phyloP scores from a whole-genome alignment of 2,888 invertebrate species.

The Acleris literana region DNA sequence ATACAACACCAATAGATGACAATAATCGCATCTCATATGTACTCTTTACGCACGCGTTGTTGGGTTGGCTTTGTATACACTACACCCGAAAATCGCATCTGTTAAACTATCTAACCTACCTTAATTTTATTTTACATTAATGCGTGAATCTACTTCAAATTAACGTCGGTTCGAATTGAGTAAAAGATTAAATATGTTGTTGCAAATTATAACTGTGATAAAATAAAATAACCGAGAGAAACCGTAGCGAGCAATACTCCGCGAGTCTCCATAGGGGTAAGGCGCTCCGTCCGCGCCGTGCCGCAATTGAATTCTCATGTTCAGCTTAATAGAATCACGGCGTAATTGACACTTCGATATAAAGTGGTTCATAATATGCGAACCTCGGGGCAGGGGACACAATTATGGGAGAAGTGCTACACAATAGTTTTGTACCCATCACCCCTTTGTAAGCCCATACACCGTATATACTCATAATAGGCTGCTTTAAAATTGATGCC shows the following conservation, averaged over 20 bases:
- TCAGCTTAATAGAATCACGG: constrained; percentile 35
- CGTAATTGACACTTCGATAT: constrained; percentile 36
- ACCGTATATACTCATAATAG: constrained; percentile 11
- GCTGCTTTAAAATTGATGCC: constrained; percentile 27
- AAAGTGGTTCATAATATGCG: constrained; percentile 36
- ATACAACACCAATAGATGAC: too few species aligned
- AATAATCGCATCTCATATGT: too few species aligned
- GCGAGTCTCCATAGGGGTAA: constrained; percentile 26
- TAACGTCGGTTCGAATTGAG: too few species aligned
- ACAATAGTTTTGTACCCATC: constrained; percentile 24
- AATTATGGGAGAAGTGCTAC: constrained; percentile 20
- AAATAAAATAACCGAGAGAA: constrained; percentile 8
- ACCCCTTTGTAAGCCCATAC: constrained; percentile 29
- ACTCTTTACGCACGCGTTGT: too few species aligned
- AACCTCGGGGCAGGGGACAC: constrained; percentile 30
- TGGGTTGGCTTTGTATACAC: too few species aligned
- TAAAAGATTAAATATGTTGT: too few species aligned
- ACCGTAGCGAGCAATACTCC: constrained; percentile 3
- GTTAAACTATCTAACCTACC: too few species aligned
- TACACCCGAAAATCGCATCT: too few species aligned
- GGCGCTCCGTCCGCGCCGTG: constrained; percentile 29
- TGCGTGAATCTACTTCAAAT: too few species aligned
- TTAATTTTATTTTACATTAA: too few species aligned
- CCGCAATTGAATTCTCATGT: constrained; percentile 46
- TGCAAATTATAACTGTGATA: too few species aligned